Conservation (phyloP, 2,888 invertebrate species). For the Griposia aprilina region DNA sequence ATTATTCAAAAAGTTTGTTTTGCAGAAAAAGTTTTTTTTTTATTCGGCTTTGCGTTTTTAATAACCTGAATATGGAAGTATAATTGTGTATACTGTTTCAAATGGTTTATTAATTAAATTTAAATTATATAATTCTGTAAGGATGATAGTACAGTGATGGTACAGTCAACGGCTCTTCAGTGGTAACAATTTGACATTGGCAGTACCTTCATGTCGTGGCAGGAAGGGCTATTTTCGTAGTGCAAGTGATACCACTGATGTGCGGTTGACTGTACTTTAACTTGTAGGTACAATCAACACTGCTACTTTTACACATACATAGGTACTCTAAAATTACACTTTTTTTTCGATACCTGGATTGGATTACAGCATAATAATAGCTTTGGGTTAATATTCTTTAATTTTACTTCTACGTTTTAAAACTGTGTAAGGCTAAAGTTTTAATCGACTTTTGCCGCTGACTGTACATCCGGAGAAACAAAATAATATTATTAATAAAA, state of each 20-base stretch:
- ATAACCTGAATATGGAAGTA: not conserved
- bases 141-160: not conserved
- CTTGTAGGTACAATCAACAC: not conserved
- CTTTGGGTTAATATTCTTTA: too few relatives aligned
- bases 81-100: not conserved
- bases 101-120: not conserved
- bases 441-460: not conserved
- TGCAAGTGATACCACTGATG: not conserved
- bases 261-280: not conserved
- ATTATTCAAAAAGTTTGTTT: conserved; percentile 17
- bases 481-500: not conserved
- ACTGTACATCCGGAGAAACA: not conserved
- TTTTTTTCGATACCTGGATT: not conserved
- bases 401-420: not conserved
- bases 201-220: not conserved
- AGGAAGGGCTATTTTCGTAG: not conserved
- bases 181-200: not conserved
- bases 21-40: not conserved
- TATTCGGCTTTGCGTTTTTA: not conserved
- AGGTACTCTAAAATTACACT: not conserved
- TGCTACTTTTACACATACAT: not conserved
- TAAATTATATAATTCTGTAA: not conserved
- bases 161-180: not conserved
- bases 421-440: not conserved
- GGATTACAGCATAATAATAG: not conserved